Percentiles rank a stretch among this genome's conserved stretches.
Evolutionary conservation across 2,888 invertebrate species (phyloP).

Genomic region (Tethea ocularis): DNA sequence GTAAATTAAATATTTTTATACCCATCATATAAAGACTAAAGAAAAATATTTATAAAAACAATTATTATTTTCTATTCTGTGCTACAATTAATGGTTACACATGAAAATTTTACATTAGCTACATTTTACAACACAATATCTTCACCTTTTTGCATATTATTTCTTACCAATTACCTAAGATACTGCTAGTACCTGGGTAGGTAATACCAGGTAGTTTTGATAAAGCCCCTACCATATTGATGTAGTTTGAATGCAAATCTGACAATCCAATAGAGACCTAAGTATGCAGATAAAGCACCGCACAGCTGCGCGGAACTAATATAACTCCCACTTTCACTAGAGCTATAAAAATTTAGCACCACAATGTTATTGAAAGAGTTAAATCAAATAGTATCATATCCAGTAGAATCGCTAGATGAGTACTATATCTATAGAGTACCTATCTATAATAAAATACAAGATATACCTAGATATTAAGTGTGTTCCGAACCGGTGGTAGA

Average conservation of each 20-base stretch:
- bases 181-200: background rate
- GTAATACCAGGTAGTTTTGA: too few relatives aligned
- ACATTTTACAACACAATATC: too few relatives aligned
- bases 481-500: too few relatives aligned
- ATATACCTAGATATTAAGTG: too few relatives aligned
- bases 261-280: conserved; percentile 11
- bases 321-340: conserved; percentile 37
- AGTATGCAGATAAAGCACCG: conserved; percentile 27
- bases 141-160: background rate
- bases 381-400: conserved; percentile 56
- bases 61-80: too few relatives aligned
- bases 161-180: background rate
- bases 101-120: too few relatives aligned
- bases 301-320: conserved; percentile 34
- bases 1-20: too few relatives aligned
- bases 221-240: background rate
- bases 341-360: conserved; percentile 75
- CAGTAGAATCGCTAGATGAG: background rate
- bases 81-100: too few relatives aligned
- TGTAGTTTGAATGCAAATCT: conserved; percentile 4
- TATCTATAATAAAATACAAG: too few relatives aligned
- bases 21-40: too few relatives aligned
- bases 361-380: conserved; percentile 69
- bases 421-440: too few relatives aligned
- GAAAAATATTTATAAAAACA: too few relatives aligned